Percentiles rank a stretch among this genome's conserved stretches.
phyloP scores from a whole-genome alignment of 2,113 vertebrate species.

The Poeciliopsis prolifica region DNA sequence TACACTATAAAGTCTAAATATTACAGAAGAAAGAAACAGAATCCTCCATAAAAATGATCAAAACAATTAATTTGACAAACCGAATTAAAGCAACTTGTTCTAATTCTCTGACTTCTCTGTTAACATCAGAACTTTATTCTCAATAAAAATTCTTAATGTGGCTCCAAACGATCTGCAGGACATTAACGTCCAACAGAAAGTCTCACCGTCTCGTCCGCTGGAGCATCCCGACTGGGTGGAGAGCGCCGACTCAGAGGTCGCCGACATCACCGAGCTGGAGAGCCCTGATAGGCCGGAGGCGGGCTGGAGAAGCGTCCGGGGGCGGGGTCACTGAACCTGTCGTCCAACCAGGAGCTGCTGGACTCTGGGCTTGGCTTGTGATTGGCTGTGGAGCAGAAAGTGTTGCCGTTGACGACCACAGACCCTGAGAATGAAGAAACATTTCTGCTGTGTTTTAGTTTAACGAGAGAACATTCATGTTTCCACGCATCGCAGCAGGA shows the following conservation, averaged over 20 bases:
- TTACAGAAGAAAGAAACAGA: no score
- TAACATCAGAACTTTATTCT: no score
- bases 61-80: no score
- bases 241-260: constrained; percentile 85
- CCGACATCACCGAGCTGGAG: constrained; percentile 77
- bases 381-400: constrained; percentile 49
- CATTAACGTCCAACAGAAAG: neutral
- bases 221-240: constrained; percentile 87
- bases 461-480: neutral
- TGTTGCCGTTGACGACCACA: constrained; percentile 51
- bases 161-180: no score
- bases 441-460: neutral
- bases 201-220: constrained; percentile 78
- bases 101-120: no score
- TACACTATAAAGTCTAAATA: no score
- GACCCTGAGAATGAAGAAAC: constrained; percentile 34
- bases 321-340: constrained; percentile 74
- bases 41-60: no score
- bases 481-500: no score
- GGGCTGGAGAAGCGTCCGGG: constrained; percentile 77
- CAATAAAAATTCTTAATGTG: no score
- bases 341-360: constrained; percentile 68
- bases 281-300: constrained; percentile 80
- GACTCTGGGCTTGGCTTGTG: constrained; percentile 70
- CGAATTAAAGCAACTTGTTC: no score